Evolutionary conservation across 2,888 invertebrate species (phyloP), one percentile per base, ranked within the genome.

Genomic region (Lithophane semibrunnea): DNA sequence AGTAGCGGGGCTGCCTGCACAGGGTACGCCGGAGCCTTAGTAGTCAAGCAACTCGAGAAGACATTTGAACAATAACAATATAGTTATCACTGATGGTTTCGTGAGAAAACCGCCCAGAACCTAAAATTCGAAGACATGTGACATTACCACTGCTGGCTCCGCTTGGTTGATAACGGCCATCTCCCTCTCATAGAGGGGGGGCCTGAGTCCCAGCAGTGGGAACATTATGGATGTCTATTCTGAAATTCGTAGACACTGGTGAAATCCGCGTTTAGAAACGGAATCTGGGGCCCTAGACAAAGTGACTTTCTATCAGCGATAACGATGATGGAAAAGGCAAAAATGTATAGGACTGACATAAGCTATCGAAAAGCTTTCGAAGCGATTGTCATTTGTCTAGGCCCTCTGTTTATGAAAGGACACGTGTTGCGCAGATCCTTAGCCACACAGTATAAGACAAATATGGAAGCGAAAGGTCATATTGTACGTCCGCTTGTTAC

Each of bases 391-490:
- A 37, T 4, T 37, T 37, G 37, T 37, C 37, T 37, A 37, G 37
- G 5, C 37, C 37, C 37, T 37, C 5, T 37, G 37, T 29, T 0
- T 3, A 2, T 37, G 37, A 3, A 16, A 60, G 8, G 58, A 60
- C 29, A 29, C 16, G 13, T 7, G 1, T 29, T 60, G 9, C 29
- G 3, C 60, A 54, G 4, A 9, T 66, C 13, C 18, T 13, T n/a
- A 18, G 8, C 44, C 16, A 29, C 47, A 29, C 29, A 29, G 60
- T 52, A 47, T 42, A 4, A 44, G 29, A 18, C 74, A 49, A 42
- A 73, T 65, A 54, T 75, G 75, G 52, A 42, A 52, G 13, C 24
- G 7, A 49, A 54, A 77, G 66, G 83, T 83, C 83, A 44, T 13
- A 9, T 5, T 16, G 3, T 24, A 66, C 77, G 5, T 82, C 83